Percentiles rank a stretch among this genome's conserved stretches.
Conservation (phyloP, 2,888 invertebrate species). For the Sphaerophoria rueppellii region DNA sequence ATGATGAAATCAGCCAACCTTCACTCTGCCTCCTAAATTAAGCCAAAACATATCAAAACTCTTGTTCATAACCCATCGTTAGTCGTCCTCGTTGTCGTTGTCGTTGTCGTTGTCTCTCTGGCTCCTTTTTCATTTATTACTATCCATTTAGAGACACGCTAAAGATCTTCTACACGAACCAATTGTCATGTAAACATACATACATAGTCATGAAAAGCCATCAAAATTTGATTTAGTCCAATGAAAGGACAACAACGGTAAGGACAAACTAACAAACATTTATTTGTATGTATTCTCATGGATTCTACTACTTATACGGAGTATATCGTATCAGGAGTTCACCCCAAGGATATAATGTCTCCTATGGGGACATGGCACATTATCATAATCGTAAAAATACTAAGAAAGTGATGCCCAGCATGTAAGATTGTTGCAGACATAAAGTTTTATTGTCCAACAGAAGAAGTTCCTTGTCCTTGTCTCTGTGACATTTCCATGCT, state of each 20-base stretch:
- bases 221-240: conserved; percentile 11
- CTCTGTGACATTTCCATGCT: too few species aligned
- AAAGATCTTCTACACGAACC: conserved; percentile 39
- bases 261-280: conserved; percentile 20
- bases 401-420: conserved; percentile 35
- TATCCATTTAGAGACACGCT: conserved; percentile 47
- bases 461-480: conserved; percentile 1
- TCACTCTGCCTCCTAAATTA: conserved; percentile 26
- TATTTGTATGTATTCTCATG: conserved; percentile 11
- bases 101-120: background rate
- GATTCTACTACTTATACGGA: background rate
- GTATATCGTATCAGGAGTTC: conserved; percentile 3
- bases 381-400: conserved; percentile 64
- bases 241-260: background rate
- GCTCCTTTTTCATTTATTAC: conserved; percentile 37
- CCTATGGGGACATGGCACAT: conserved; percentile 39
- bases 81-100: too few species aligned
- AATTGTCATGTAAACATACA: conserved; percentile 42
- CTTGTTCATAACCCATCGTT: conserved; percentile 30
- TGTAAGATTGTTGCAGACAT: conserved; percentile 59
- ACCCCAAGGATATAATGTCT: conserved; percentile 42
- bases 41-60: conserved; percentile 50
- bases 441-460: conserved; percentile 59
- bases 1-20: conserved; percentile 3
- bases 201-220: background rate